These are phyloP conservation scores for Columba janthina DNA, from an alignment of 2,113 vertebrate species.

Conservation along the genomic window DNA sequence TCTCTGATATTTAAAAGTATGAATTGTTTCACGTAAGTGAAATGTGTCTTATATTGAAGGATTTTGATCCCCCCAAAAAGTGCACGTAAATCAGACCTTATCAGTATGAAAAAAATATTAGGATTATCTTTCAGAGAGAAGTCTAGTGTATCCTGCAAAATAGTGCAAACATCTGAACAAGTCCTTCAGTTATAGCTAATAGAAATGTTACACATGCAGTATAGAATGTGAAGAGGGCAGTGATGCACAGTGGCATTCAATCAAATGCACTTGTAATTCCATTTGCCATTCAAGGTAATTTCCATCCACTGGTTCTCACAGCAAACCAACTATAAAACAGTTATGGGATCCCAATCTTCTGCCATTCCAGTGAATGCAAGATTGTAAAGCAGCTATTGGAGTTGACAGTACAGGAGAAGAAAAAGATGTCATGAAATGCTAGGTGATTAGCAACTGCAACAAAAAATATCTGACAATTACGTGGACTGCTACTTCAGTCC, in stretches of 20 bases:
- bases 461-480: background rate
- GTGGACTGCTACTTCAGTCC: background rate
- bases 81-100: background rate
- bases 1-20: background rate
- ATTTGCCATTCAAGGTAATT: background rate
- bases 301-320: background rate
- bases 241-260: background rate
- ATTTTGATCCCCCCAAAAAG: background rate
- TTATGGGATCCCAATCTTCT: background rate
- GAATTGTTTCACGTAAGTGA: background rate
- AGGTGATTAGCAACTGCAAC: background rate
- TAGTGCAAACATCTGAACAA: background rate
- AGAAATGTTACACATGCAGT: accelerated
- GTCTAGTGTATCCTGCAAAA: background rate
- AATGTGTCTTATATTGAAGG: background rate
- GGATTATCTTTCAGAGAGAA: background rate
- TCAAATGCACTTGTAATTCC: background rate
- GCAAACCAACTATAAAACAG: background rate
- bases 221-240: background rate
- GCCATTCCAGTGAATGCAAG: background rate
- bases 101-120: background rate
- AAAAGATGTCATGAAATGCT: background rate
- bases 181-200: background rate
- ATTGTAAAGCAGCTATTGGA: background rate
- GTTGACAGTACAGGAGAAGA: background rate